Percentiles rank a stretch among this genome's conserved stretches.
phyloP scores from a whole-genome alignment of 2,888 invertebrate species.

The Zeuzera pyrina region DNA sequence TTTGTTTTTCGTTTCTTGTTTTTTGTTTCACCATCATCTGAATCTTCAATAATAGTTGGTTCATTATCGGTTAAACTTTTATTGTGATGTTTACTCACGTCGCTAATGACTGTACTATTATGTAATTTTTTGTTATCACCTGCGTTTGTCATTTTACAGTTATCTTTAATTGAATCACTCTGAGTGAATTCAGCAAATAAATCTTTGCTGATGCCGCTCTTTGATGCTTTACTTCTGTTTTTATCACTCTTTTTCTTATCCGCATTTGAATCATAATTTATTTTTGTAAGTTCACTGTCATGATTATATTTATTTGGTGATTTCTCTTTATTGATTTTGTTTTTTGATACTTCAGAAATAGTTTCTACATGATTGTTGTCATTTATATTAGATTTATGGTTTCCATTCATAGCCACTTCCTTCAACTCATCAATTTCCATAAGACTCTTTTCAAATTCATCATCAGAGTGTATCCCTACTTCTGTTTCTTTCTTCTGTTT shows the following conservation, averaged over 20 bases:
- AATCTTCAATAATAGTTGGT: constrained; percentile 9
- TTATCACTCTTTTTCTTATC: not conserved
- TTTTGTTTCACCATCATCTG: constrained; percentile 16
- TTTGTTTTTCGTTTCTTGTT: constrained; percentile 32
- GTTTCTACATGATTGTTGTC: no score
- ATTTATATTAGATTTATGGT: constrained; percentile 7
- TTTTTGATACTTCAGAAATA: constrained; percentile 1
- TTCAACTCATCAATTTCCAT: constrained; percentile 75
- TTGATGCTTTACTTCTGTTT: constrained; percentile 5
- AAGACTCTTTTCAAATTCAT: constrained; percentile 80
- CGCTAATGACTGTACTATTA: no score
- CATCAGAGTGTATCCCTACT: constrained; percentile 76
- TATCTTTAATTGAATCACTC: no score
- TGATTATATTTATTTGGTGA: constrained; percentile 6
- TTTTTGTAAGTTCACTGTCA: constrained; percentile 7
- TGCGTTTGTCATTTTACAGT: no score
- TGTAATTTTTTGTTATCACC: no score
- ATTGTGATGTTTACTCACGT: no score
- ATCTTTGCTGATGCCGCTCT: no score
- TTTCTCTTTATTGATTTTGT: not conserved
- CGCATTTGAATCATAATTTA: not conserved
- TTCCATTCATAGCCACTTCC: constrained; percentile 19
- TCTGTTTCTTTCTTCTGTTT: constrained; percentile 58
- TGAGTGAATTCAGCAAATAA: no score
- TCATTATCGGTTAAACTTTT: no score